phyloP scores from a whole-genome alignment of 2,113 vertebrate genomes.

The Falcunculus frontatus region DNA sequence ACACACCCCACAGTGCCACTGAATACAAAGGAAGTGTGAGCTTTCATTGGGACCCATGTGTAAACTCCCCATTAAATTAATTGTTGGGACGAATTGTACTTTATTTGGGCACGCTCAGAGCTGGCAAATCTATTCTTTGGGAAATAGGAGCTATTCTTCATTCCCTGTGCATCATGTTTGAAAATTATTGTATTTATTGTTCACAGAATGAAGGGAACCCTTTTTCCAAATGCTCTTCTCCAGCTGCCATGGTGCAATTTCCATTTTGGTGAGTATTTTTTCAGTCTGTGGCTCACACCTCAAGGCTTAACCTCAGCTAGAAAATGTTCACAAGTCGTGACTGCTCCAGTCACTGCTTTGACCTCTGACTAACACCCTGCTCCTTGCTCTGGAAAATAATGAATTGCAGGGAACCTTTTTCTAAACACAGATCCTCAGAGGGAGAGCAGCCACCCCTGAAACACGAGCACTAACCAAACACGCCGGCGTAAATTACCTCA shows the following conservation, averaged over 20 bases:
- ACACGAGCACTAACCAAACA: neutral
- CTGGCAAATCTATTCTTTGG: neutral
- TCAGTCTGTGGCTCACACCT: neutral
- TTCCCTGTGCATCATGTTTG: neutral
- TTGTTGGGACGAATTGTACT: neutral
- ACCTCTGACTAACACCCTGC: neutral
- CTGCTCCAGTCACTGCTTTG: neutral
- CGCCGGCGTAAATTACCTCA: neutral
- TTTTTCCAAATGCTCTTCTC: neutral
- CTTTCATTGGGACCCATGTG: rapidly evolving
- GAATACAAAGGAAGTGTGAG: neutral
- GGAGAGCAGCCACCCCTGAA: neutral
- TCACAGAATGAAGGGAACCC: neutral
- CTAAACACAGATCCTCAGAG: neutral
- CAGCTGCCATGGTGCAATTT: neutral
- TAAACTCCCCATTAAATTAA: neutral
- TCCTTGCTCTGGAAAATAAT: neutral
- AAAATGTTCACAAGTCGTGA: neutral
- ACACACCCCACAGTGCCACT: neutral
- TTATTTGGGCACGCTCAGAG: neutral
- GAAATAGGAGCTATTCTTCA: neutral
- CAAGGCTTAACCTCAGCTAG: neutral
- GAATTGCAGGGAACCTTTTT: neutral
- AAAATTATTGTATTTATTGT: neutral
- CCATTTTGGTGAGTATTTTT: neutral